Evolutionary conservation across 1,140 invertebrate species (phyloP).

Genomic region (Pissodes strobi): DNA sequence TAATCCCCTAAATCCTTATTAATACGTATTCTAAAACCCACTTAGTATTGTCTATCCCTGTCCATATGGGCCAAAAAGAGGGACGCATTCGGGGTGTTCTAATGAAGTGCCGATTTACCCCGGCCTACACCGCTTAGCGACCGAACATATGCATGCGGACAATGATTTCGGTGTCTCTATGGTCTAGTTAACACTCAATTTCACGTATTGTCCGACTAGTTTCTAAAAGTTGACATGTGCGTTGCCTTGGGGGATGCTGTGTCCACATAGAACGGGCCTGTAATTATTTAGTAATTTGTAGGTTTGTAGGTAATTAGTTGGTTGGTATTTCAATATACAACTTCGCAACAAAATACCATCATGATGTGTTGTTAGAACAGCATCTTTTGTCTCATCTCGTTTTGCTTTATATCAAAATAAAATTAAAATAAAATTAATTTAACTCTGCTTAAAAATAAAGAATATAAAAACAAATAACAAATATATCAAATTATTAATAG

Average conservation of each 20-base stretch:
- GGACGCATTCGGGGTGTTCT: slow-evolving; percentile 41
- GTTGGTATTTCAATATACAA: too few relatives aligned
- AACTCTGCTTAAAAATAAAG: too few relatives aligned
- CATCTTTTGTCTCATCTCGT: too few relatives aligned
- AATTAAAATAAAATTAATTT: too few relatives aligned
- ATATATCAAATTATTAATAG: too few relatives aligned
- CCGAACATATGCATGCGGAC: slow-evolving; percentile 41
- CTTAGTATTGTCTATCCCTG: slow-evolving; percentile 5
- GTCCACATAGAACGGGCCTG: background rate
- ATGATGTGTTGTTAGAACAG: too few relatives aligned
- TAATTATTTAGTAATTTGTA: slow-evolving; percentile 24
- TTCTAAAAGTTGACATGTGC: slow-evolving; percentile 22
- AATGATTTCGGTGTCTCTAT: slow-evolving; percentile 25
- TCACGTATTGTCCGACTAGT: slow-evolving; percentile 48
- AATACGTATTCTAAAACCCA: background rate
- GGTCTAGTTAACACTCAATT: slow-evolving; percentile 53
- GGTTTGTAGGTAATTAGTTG: background rate
- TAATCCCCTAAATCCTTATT: slow-evolving; percentile 1
- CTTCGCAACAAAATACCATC: too few relatives aligned
- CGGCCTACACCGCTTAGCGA: slow-evolving; percentile 10
- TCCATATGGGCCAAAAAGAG: slow-evolving; percentile 44
- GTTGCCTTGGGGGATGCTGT: background rate
- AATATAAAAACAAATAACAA: too few relatives aligned
- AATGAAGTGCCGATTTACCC: slow-evolving; percentile 51
- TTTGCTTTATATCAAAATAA: too few relatives aligned